Percentiles rank a stretch among this genome's conserved stretches.
Conservation (phyloP, 2,888 invertebrate genomes). For the Brachypterus glaber region DNA sequence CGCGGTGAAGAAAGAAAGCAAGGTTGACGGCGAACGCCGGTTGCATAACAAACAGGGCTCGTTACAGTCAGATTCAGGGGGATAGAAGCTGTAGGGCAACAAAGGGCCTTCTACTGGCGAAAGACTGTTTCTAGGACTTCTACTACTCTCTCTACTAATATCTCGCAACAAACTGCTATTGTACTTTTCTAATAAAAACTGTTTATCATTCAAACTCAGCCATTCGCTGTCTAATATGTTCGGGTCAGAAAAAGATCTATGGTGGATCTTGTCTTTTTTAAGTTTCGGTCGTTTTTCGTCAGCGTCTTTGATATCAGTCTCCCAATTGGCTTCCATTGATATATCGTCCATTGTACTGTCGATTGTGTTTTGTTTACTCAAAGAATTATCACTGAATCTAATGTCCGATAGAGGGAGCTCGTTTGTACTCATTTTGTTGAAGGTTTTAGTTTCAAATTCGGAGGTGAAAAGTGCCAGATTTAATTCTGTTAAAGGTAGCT, state of each 20-base stretch:
- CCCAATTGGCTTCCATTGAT: slow-evolving; percentile 33
- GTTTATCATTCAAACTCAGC: slow-evolving; percentile 24
- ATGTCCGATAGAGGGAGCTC: slow-evolving; percentile 35
- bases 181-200: slow-evolving; percentile 28
- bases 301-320: slow-evolving; percentile 26
- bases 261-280: slow-evolving; percentile 17
- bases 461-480: slow-evolving; percentile 38
- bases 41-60: slow-evolving; percentile 24
- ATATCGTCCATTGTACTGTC: slow-evolving; percentile 28
- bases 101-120: slow-evolving; percentile 26
- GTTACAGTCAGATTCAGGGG: slow-evolving; percentile 16
- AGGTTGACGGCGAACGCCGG: slow-evolving; percentile 30
- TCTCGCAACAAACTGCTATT: slow-evolving; percentile 23
- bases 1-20: slow-evolving; percentile 34
- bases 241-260: slow-evolving; percentile 39
- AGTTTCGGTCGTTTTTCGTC: slow-evolving; percentile 16
- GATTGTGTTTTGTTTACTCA: slow-evolving; percentile 25
- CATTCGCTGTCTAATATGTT: slow-evolving; percentile 34
- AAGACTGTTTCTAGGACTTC: slow-evolving; percentile 18
- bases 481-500: slow-evolving; percentile 52
- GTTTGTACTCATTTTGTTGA: slow-evolving; percentile 31
- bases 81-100: slow-evolving; percentile 32
- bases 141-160: slow-evolving; percentile 7
- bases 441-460: slow-evolving; percentile 23
- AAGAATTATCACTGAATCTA: slow-evolving; percentile 24